Evolutionary conservation across 2,113 vertebrate species (phyloP).

Genomic region (Hepsetus odoe): DNA sequence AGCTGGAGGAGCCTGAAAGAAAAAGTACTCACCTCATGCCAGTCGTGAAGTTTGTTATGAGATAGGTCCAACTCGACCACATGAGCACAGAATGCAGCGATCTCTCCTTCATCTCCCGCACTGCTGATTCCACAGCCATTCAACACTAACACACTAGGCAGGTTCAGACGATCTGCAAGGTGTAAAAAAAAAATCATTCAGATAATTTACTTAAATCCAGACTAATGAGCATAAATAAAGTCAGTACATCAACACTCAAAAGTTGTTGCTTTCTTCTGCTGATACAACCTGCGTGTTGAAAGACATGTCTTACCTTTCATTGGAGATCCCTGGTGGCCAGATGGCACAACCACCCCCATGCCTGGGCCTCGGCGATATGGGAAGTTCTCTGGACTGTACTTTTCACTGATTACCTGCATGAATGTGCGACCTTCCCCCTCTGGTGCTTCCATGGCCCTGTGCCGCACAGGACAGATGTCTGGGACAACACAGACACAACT

Average conservation of each 20-base stretch:
- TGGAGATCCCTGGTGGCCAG: slow-evolving; percentile 87
- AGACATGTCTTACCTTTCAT: slow-evolving; percentile 87
- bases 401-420: slow-evolving; percentile 97
- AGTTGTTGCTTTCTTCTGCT: neutral
- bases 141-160: slow-evolving; percentile 91
- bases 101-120: slow-evolving; percentile 90
- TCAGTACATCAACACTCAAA: neutral
- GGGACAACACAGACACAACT: neutral
- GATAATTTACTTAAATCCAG: neutral
- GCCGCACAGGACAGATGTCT: slow-evolving; percentile 35
- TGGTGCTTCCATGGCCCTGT: slow-evolving; percentile 82
- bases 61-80: slow-evolving; percentile 96
- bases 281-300: neutral
- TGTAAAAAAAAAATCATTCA: neutral
- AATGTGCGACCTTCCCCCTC: slow-evolving; percentile 85
- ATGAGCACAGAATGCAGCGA: slow-evolving; percentile 94
- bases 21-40: slow-evolving; percentile 86
- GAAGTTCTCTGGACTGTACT: slow-evolving; percentile 98
- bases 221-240: neutral
- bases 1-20: neutral
- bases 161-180: slow-evolving; percentile 89
- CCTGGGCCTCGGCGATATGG: slow-evolving; percentile 92
- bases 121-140: slow-evolving; percentile 91
- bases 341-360: slow-evolving; percentile 86
- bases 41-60: slow-evolving; percentile 93